These are phyloP conservation scores for Pristionchus maxplancki DNA, from an alignment of 2,888 invertebrate species.

Conservation along the genomic window DNA sequence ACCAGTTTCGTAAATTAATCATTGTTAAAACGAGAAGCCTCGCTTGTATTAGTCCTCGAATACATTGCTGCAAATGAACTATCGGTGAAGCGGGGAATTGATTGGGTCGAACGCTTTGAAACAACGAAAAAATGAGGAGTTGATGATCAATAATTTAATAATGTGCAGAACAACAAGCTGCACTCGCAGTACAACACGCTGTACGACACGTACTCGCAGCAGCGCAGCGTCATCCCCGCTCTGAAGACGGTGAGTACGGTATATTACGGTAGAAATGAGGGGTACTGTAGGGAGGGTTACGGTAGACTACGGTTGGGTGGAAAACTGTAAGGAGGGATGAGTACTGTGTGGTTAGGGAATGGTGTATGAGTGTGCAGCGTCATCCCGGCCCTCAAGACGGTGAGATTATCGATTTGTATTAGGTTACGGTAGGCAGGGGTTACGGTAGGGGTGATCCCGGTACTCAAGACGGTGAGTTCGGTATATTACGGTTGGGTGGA, in stretches of 20 bases:
- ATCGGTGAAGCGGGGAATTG: too few species aligned
- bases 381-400: conserved; percentile 29
- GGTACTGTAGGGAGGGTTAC: neutral
- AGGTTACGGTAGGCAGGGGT: neutral
- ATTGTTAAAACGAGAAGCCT: too few species aligned
- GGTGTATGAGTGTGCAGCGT: too few species aligned
- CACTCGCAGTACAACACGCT: conserved; percentile 33
- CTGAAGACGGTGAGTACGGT: conserved; percentile 16
- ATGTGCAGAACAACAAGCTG: conserved; percentile 35
- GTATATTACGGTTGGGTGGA: too few species aligned
- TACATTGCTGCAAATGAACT: too few species aligned
- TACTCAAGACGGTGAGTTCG: conserved; percentile 1
- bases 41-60: too few species aligned
- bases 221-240: neutral
- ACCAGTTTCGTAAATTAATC: too few species aligned
- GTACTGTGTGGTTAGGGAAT: too few species aligned
- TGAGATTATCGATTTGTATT: neutral
- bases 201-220: conserved; percentile 30
- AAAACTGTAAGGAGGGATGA: too few species aligned
- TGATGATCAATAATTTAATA: neutral
- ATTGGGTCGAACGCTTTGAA: too few species aligned
- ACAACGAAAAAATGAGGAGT: too few species aligned
- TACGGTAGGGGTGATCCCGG: neutral
- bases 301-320: too few species aligned
- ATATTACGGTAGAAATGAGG: neutral